A percentile compares a stretch with the other conserved stretches of the same genome.
These are phyloP conservation scores for Eumacrocentrus americanus DNA, from an alignment of 2,888 invertebrate genomes.

Conservation along the genomic window DNA sequence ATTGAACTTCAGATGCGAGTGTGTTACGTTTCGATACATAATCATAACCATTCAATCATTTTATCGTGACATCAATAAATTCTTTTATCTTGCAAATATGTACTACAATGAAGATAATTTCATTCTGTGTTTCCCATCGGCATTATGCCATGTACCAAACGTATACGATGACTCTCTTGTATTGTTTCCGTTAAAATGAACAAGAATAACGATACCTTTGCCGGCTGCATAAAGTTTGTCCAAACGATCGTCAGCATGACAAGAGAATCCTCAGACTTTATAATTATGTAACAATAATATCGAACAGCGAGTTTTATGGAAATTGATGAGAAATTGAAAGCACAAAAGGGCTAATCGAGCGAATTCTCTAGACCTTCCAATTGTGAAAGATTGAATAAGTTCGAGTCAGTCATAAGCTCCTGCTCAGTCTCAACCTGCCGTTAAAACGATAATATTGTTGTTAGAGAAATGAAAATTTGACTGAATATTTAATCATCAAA, in stretches of 20 bases:
- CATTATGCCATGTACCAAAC: background rate
- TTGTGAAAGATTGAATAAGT: too few relatives aligned
- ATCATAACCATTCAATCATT: constrained; percentile 30
- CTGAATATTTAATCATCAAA: background rate
- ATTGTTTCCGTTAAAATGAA: too few relatives aligned
- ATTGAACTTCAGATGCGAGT: background rate
- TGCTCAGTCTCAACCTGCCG: background rate
- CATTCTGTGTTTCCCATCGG: constrained; percentile 14
- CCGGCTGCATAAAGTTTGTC: too few relatives aligned
- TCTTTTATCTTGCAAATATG: constrained; percentile 30
- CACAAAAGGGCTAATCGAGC: too few relatives aligned
- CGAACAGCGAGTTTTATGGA: too few relatives aligned
- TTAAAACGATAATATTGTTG: background rate
- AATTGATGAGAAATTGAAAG: too few relatives aligned
- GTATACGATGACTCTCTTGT: background rate
- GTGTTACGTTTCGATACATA: constrained; percentile 18
- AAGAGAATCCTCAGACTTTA: too few relatives aligned
- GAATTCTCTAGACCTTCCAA: too few relatives aligned
- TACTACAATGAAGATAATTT: background rate
- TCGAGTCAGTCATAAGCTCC: background rate
- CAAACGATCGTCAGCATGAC: too few relatives aligned
- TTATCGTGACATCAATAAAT: constrained; percentile 33
- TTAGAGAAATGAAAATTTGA: background rate
- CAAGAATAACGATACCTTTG: too few relatives aligned
- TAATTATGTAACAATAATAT: too few relatives aligned